Base-by-base conservation (phyloP, 2,888 invertebrate species). In the Catocala fraxini region DNA sequence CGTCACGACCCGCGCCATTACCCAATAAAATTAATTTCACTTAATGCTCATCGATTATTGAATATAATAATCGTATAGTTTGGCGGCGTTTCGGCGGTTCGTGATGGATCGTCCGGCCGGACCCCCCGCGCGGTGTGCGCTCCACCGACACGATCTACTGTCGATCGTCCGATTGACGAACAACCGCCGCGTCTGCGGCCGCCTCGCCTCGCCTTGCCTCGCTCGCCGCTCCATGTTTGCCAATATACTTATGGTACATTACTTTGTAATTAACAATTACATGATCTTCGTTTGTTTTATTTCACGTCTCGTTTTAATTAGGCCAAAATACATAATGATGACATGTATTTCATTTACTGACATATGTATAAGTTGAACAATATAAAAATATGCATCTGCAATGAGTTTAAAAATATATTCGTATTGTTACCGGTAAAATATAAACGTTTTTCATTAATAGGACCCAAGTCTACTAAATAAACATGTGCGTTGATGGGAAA, bases 1-100 rank as follows among this genome's bases (percentile, higher is more conserved):
- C 88, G 84, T 87, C 92, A 91, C 90, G 91, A 91, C 83, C 87
- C 71, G 83, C 77, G 82, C 86, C 86, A 89, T 93, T 92, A 90
- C 89, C 88, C 90, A 89, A 93, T 91, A 90, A 92, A 92, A 93
- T 93, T 93, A 92, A 93, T 93, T 93, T 92, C 89, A 90, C 89
- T 93, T 92, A 93, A 91, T 91, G 89, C 87, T 88, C 89, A 91
- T 92, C 90, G 90, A 91, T 92, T 92, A 92, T 89, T 88, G 87
- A 88, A 89, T 88, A 89, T 89, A 89, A 89, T 91, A 90, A 91
- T 91, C 87, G 88, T 90, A 90, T 85, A 86, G 90, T 89, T 84
- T 73, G 83, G 80, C 81, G 80, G 81, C 84, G 83, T 87, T 91
- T 91, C 85, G 90, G 88, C 82, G 82, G 82, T 80, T 86, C 86